Evolutionary conservation across 2,113 vertebrate genomes (phyloP).

Genomic region (Grus americana): DNA sequence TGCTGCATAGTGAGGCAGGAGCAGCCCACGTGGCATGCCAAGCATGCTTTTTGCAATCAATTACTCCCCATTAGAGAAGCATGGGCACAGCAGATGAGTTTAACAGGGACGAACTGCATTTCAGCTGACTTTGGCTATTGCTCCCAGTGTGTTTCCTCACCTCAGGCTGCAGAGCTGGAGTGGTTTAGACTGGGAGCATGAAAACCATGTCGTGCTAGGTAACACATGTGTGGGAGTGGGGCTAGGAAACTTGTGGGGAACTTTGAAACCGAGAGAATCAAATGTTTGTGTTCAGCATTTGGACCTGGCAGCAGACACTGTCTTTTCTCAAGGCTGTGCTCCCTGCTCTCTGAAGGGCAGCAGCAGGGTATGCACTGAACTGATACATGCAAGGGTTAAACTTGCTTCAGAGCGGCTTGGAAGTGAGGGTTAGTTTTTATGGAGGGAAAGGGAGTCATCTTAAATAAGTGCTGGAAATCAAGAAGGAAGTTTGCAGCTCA

Average conservation of each 20-base stretch:
- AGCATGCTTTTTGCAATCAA: neutral
- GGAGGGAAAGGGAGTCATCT: constrained; percentile 23
- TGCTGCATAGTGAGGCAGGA: neutral
- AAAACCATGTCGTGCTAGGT: neutral
- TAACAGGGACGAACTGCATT: neutral
- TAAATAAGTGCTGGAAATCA: constrained; percentile 34
- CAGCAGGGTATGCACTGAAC: neutral
- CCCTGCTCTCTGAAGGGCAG: neutral
- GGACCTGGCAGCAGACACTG: neutral
- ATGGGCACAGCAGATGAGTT: neutral
- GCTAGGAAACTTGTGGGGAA: neutral
- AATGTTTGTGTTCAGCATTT: neutral
- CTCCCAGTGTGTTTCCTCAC: neutral
- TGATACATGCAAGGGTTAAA: neutral
- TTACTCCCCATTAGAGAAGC: constrained; percentile 30
- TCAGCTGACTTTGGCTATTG: neutral
- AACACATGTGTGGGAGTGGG: neutral
- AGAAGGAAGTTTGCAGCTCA: constrained; percentile 18
- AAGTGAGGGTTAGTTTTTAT: constrained; percentile 25
- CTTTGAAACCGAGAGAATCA: neutral
- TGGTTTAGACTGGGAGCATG: neutral
- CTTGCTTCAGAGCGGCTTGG: neutral
- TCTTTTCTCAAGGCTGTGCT: neutral
- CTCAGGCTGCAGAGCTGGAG: neutral
- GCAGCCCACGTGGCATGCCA: neutral